Evolutionary conservation across 2,113 vertebrate genomes (phyloP), one percentile per base, ranked within the genome.

Genomic region (Bungarus multicinctus): DNA sequence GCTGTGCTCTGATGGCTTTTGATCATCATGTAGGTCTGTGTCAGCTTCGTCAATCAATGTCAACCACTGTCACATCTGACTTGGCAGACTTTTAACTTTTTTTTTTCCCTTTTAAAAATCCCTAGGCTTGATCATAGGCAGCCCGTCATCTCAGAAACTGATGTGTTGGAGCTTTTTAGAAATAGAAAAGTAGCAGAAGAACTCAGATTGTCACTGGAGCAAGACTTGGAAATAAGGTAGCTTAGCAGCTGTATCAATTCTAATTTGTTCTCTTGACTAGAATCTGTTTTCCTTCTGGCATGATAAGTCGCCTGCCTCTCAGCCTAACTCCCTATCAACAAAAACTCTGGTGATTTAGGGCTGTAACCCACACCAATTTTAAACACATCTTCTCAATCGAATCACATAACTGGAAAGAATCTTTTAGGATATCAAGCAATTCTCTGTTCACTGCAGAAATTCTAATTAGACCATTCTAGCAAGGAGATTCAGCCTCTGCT

Each of bases 1-100:
- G 86, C 34, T 92, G 91, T 88, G 95, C 92, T 93, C 34, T 74
- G 69, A 58, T 86, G 94, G 93, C 93, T 96, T 93, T 92, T 95
- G 95, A 95, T 95, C 88, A 90, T 0, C 4, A 89, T 2, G 2
- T 0, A 1, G 86, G 94, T 94, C 4, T n/a, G n/a, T 93, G 92
- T 90, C 74, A n/a, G 93, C 92, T 95, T 96, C 97, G 98, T 98
- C 98, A 98, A 98, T 98, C 98, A 98, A 97, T 98, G 98, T 98
- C 98, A 94, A 96, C 95, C 96, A 96, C 96, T 94, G 94, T 93
- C 91, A 94, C 94, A 91, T 5, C 90, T 93, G 95, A 92, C 88
- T 91, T 9, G 52, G 91, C 95, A 90, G 85, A 2, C 91, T 55
- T 74, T 90, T 87, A 52, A 85, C 23, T 43, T 23, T 60, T 64